A percentile compares a stretch with the other conserved stretches of the same genome.
Evolutionary conservation across 2,797 vertebrate species (phyloP).

Genomic region (Tragelaphus oryx): DNA sequence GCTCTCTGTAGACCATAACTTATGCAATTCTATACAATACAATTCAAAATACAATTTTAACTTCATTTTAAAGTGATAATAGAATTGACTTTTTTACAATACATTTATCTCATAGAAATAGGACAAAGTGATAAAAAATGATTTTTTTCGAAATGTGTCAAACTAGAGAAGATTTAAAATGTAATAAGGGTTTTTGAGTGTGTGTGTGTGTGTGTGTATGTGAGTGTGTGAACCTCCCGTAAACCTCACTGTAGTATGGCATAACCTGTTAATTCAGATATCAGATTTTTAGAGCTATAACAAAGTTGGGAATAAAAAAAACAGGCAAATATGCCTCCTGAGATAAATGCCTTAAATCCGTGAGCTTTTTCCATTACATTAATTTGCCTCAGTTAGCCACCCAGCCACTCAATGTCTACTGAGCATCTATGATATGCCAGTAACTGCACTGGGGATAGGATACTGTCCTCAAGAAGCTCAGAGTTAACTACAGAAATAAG

Average conservation of each 20-base stretch:
- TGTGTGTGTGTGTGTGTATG: background rate
- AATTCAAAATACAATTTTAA: background rate
- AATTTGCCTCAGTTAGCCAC: background rate
- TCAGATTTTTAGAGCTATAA: constrained; percentile 20
- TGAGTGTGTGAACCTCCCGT: background rate
- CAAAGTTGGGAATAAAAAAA: background rate
- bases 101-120: background rate
- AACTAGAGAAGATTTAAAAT: constrained; percentile 5
- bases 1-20: background rate
- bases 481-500: background rate
- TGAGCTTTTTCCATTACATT: background rate
- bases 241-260: background rate
- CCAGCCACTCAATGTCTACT: background rate
- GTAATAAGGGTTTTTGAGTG: background rate
- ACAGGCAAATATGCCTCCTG: background rate
- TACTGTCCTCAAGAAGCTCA: background rate
- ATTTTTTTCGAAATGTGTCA: background rate
- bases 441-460: background rate
- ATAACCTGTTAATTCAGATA: background rate
- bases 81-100: background rate
- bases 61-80: background rate
- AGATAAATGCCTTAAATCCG: background rate
- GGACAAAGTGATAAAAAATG: background rate
- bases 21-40: background rate
- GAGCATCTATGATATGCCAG: background rate